A percentile compares a stretch with the other conserved stretches of the same genome.
Conservation (phyloP, 2,888 invertebrate genomes). For the Eupithecia centaureata region DNA sequence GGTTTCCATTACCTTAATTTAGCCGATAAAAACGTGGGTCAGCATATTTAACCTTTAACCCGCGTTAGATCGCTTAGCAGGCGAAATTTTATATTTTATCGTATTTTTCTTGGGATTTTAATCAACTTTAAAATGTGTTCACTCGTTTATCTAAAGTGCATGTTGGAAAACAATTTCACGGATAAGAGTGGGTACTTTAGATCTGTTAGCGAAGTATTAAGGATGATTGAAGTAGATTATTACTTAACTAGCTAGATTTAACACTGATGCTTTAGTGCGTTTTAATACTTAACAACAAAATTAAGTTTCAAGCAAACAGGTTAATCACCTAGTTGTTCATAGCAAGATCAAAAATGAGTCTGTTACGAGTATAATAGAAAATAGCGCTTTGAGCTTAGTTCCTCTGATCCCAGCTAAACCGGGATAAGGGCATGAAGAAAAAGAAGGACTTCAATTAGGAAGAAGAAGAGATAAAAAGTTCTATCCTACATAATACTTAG, state of each 20-base stretch:
- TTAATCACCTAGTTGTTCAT: not conserved
- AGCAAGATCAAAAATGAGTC: not conserved
- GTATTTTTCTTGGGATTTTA: conserved; percentile 34
- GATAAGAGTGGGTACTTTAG: conserved; percentile 11
- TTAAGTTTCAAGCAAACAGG: not conserved
- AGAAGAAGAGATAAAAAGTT: not conserved
- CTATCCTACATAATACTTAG: not conserved
- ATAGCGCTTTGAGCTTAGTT: not conserved
- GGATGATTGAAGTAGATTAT: conserved; percentile 9
- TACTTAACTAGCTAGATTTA: not conserved
- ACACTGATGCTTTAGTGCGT: not conserved
- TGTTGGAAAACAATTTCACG: conserved; percentile 26
- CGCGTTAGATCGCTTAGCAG: conserved; percentile 39
- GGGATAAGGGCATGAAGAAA: not conserved
- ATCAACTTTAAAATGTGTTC: conserved; percentile 25
- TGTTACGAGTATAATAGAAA: not conserved
- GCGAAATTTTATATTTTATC: conserved; percentile 43
- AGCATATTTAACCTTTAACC: conserved; percentile 71
- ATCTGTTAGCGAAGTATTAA: conserved; percentile 12
- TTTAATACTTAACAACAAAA: not conserved
- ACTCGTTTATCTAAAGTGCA: conserved; percentile 6
- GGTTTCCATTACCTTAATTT: conserved; percentile 74
- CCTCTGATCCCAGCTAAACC: not conserved
- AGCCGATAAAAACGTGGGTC: conserved; percentile 66
- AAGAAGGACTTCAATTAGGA: not conserved